Base-by-base conservation (phyloP, 1,140 invertebrate species). In the Zaprionus capensis region DNA sequence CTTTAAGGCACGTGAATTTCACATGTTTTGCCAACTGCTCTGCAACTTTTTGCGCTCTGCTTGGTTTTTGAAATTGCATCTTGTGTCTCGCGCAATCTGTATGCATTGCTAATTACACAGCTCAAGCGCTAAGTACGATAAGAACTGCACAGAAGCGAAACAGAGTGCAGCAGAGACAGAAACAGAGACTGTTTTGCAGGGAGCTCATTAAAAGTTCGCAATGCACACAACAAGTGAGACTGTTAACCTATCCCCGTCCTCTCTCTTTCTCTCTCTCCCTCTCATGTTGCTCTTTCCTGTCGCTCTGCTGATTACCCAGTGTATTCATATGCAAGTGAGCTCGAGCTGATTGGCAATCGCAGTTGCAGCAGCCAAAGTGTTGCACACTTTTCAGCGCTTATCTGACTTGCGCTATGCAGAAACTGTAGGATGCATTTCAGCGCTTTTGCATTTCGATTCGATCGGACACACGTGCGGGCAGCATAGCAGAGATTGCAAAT, bases 171-270 rank as follows among this genome's bases (percentile, higher is more conserved):
- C 38, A 26, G 14, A 38, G n/a, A 55, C 7, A 17, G 14, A 17
- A 4, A 15, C 11, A 51, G 9, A 31, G 31, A 38, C 7, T 34
- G 51, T 57, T 57, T 57, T 2, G 58, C 68, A 56, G 38, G 56
- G 20, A 59, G 62, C 62, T 76, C 73, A 76, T 76, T 76, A 76
- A 65, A 71, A 64, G 53, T 64, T 59, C 17, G 72, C 72, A 70
- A 41, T 26, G 24, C 44, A 70, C 53, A 64, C 34, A 69, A 63
- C 58, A 74, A 69, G 38, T 57, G 36, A 14, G 36, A n/a, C 26
- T n/a, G 22, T 36, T 24, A 31, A 26, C 4, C 17, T 31, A 5
- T 24, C 5, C 14, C 11, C 14, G 15, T 38, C 2, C 38, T 34
- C 0, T 7, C 6, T 5, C 5, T 2, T 22, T 49, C 24, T 22